Conservation (phyloP, 2,888 invertebrate genomes). For the Pogonocherus hispidulus region DNA sequence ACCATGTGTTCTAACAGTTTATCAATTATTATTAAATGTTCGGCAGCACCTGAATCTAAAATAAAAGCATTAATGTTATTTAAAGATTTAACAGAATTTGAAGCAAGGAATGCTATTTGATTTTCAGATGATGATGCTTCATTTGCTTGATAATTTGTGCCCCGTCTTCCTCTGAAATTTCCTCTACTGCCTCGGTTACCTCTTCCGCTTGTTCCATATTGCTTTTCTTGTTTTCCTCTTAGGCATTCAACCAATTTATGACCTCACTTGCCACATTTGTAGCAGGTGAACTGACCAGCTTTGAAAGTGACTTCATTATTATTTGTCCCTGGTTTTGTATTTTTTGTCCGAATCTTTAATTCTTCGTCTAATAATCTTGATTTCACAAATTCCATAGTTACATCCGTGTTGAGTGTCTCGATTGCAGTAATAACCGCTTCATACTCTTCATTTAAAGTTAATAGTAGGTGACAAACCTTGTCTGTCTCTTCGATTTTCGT, state of each 20-base stretch:
- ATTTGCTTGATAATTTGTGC: too few species aligned
- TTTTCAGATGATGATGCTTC: too few species aligned
- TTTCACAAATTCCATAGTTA: conserved; percentile 46
- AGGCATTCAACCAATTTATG: neutral
- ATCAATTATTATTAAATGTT: too few species aligned
- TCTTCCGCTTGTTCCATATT: conserved; percentile 13
- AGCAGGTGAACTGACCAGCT: neutral
- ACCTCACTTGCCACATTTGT: too few species aligned
- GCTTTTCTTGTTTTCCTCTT: conserved; percentile 24
- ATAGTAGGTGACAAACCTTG: too few species aligned
- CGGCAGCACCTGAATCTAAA: too few species aligned
- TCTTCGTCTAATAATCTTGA: conserved; percentile 18
- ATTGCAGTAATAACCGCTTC: too few species aligned
- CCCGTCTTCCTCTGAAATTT: neutral
- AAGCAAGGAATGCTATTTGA: too few species aligned
- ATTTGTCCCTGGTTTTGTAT: neutral
- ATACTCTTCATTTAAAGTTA: conserved; percentile 45
- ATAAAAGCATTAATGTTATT: too few species aligned
- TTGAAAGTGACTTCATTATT: neutral
- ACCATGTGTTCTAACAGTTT: too few species aligned
- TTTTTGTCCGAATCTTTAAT: neutral
- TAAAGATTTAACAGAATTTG: too few species aligned
- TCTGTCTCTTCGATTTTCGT: conserved; percentile 47
- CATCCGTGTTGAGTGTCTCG: too few species aligned
- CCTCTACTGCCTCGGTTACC: conserved; percentile 15